Conservation (phyloP, 2,797 vertebrate genomes). For the Mareca strepera region DNA sequence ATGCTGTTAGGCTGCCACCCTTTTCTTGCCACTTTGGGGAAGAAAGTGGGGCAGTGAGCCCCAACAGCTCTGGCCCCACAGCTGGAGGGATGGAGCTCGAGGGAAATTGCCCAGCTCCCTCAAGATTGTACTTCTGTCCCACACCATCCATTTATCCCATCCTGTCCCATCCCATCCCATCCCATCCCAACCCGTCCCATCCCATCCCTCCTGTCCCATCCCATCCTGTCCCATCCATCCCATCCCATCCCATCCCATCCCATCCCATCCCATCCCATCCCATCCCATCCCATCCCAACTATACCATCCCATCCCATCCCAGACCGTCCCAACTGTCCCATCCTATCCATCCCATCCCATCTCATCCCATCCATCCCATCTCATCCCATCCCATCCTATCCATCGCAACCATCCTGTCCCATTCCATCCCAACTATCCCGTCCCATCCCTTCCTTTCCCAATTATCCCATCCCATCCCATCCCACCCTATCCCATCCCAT, state of each 20-base stretch:
- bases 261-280: neutral
- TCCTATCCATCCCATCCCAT: neutral
- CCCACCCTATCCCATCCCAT: too few relatives aligned
- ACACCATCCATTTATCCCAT: too few relatives aligned
- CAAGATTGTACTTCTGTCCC: neutral
- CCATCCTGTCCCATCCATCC: too few relatives aligned
- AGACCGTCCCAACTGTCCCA: too few relatives aligned
- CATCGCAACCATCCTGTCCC: neutral
- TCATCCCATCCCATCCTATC: neutral
- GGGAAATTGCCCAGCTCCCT: neutral
- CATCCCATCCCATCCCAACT: too few relatives aligned
- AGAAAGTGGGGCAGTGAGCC: rapidly evolving
- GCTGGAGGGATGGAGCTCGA: neutral
- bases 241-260: neutral
- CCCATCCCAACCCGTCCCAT: too few relatives aligned
- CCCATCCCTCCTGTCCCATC: too few relatives aligned
- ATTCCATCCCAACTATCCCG: neutral
- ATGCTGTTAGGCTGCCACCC: neutral
- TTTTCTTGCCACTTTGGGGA: neutral
- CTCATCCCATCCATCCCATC: too few relatives aligned
- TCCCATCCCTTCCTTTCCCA: too few relatives aligned
- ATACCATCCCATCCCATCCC: too few relatives aligned
- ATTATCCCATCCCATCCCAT: too few relatives aligned
- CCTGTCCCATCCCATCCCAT: too few relatives aligned
- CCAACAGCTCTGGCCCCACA: neutral